Percentiles rank a stretch among this genome's conserved stretches.
Conservation (phyloP, 2,888 invertebrate genomes). For the Pedicia rivosa region DNA sequence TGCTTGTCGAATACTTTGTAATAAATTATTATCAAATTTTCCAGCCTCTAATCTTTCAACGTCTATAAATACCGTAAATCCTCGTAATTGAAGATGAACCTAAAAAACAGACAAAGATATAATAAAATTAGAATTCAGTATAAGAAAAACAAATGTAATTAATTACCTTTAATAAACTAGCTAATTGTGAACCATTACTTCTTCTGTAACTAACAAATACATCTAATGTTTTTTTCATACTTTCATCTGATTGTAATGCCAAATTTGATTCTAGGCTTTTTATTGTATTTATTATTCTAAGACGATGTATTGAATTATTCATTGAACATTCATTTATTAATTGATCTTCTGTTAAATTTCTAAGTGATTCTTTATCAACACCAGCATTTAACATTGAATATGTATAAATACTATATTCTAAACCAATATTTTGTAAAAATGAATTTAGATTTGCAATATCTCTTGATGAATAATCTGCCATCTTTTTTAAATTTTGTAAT, state of each 20-base stretch:
- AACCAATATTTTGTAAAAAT: conserved; percentile 67
- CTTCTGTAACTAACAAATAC: conserved; percentile 96
- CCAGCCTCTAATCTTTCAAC: conserved; percentile 96
- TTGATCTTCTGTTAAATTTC: conserved; percentile 81
- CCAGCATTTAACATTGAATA: conserved; percentile 93
- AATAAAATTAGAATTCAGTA: background rate
- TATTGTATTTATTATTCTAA: conserved; percentile 78
- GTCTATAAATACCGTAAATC: conserved; percentile 95
- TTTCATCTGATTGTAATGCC: conserved; percentile 53
- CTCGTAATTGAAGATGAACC: conserved; percentile 89
- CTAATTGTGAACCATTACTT: conserved; percentile 93
- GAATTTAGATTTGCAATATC: conserved; percentile 82
- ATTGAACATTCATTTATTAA: conserved; percentile 81
- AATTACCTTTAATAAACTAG: conserved; percentile 66
- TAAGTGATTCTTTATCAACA: conserved; percentile 77
- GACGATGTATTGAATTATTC: conserved; percentile 83
- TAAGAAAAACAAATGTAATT: no score
- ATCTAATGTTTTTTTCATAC: conserved; percentile 78
- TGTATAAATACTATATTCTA: conserved; percentile 89
- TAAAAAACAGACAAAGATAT: conserved; percentile 10
- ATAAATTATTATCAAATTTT: conserved; percentile 94
- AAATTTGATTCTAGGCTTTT: conserved; percentile 50
- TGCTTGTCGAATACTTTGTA: conserved; percentile 93
- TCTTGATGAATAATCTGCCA: conserved; percentile 91
- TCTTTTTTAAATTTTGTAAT: conserved; percentile 80